Base-by-base conservation (phyloP, 1,140 invertebrate genomes). In the Heterodera carotae region DNA sequence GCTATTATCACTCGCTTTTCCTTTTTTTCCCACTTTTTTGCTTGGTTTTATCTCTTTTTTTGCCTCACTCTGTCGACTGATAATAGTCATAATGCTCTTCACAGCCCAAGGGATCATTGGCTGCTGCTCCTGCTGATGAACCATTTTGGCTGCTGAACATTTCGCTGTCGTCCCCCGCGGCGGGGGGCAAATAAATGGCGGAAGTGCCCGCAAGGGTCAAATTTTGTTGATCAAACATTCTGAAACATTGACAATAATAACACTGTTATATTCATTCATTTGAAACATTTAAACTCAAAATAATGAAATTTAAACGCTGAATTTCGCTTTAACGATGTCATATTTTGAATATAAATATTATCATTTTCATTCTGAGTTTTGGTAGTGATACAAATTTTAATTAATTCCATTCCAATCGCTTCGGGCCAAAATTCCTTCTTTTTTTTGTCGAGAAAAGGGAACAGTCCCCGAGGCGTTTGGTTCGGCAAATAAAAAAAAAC, bases 51-150 rank as follows among this genome's bases (percentile, higher is more conserved):
- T 10, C 25, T 10, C n/a, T 34, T 74, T n/a, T 74, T n/a, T n/a
- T n/a, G n/a, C 22, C 68, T 83, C 80, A 83, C 56, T 84, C 83
- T 22, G 77, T 83, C 18, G 70, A 27, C 60, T 84, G 76, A 72
- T 84, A 84, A 62, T 84, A 76, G 29, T 84, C 83, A 62, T 84
- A 84, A 25, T 70, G 39, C 53, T 82, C 82, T 27, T 80, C 66
- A 39, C 81, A 82, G 8, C 6, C 62, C 27, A 56, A 12, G 22
- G 48, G 22, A 22, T 18, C 48, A 22, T 5, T 22, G 12, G 48
- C 48, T 5, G 72, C n/a, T n/a, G n/a, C n/a, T n/a, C n/a, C n/a
- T n/a, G n/a, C n/a, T n/a, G n/a, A 25, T 15, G 69, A 43, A 18
- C 27, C 56, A 29, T 56, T 43, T 43, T 66, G 62, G 62, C n/a